phyloP scores from a whole-genome alignment of 2,113 vertebrate genomes.

The Zosterops japonicus region DNA sequence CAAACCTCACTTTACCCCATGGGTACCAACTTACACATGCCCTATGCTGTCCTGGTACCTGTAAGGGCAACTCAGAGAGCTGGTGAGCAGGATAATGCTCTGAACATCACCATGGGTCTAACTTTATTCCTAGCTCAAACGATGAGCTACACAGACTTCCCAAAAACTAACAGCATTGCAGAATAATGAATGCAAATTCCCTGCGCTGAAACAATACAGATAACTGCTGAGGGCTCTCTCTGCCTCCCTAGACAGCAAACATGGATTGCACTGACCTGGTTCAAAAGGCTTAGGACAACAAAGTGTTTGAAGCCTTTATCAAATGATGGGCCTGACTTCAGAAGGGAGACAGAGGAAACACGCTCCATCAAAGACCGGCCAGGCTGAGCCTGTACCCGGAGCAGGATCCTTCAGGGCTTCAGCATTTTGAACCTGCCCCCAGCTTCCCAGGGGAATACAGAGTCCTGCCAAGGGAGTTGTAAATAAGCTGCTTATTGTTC shows the following conservation, averaged over 20 bases:
- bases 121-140: not conserved
- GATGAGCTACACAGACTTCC: not conserved
- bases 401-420: not conserved
- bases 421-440: not conserved
- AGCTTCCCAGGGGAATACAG: not conserved
- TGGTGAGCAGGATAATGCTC: not conserved
- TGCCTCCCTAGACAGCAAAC: not conserved
- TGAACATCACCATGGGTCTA: not conserved
- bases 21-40: accelerated
- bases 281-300: constrained; percentile 1
- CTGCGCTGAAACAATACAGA: not conserved
- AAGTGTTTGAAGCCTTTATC: not conserved
- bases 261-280: not conserved
- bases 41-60: accelerated
- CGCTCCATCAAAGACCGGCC: not conserved
- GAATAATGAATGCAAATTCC: constrained; percentile 4
- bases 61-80: not conserved
- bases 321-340: not conserved
- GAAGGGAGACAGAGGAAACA: not conserved
- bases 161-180: not conserved
- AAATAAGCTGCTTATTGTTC: not conserved
- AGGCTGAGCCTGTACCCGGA: not conserved
- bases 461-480: not conserved
- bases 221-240: not conserved
- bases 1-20: not conserved